Evolutionary conservation across 1,140 invertebrate species (phyloP), one percentile per base, ranked within the genome.

Genomic region (Megalonaias nervosa): DNA sequence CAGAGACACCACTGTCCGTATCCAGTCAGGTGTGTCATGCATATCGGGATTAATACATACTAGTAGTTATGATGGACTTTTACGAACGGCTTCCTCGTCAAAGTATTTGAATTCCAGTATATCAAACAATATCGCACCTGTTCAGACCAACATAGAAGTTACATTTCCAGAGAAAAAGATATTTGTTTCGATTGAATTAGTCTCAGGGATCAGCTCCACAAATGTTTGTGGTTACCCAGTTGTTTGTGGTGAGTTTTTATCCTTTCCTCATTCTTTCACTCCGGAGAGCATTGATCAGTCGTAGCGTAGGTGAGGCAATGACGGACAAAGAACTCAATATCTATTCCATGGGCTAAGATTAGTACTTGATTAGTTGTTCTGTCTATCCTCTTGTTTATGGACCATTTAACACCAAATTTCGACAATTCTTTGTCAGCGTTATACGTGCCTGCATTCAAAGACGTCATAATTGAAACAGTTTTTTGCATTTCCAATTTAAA

Each of bases 311-410:
- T 0, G 59, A 77, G 14, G 14, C 21, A 6, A 15, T 84, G 23
- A 70, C 75, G 1, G 67, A 79, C 19, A 31, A 58, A 13, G 68
- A 67, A 69, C 71, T 82, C 15, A 75, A 82, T 14, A 79, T 75
- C 17, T 84, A 82, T 69, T 79, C 82, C 62, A 79, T 84, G 58
- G 77, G 77, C 6, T 19, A 82, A 14, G 60, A 80, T n/a, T 82
- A 80, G 17, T 84, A 81, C 71, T 73, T 84, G 12, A 70, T 84
- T 4, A 84, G 77, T 26, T 81, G 78, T 67, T 76, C 83, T 0
- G 67, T 77, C 17, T 82, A 84, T 65, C 83, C 83, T 0, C 26
- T 84, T 4, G 77, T 79, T 13, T 84, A 84, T 65, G 83, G 83
- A 67, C 82, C 82, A 61, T 72, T 82, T 19, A 84, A 84, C 64